Conservation (phyloP, 1,140 invertebrate genomes). For the Cotesia typhae region DNA sequence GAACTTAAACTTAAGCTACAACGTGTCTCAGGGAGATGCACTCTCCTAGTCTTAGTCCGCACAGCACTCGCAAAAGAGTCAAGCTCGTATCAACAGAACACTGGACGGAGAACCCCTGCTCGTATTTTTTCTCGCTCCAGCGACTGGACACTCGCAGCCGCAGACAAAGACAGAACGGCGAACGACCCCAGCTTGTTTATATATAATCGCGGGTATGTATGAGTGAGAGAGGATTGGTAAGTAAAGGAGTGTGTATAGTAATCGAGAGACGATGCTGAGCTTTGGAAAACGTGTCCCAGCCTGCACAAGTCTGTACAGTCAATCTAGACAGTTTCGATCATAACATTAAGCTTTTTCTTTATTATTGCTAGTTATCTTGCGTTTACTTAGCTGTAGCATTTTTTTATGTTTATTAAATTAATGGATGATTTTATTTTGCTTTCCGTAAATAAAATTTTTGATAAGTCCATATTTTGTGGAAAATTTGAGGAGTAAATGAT, state of each 20-base stretch:
- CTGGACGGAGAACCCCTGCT: conserved; percentile 17
- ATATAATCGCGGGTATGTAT: conserved; percentile 34
- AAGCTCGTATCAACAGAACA: too few relatives aligned
- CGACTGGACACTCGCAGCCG: not conserved
- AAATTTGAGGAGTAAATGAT: too few relatives aligned
- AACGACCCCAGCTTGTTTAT: conserved; percentile 34
- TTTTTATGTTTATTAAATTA: not conserved
- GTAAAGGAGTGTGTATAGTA: conserved; percentile 32
- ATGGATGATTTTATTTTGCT: too few relatives aligned
- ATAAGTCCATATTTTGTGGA: too few relatives aligned
- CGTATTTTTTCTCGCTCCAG: not conserved
- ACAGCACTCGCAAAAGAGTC: too few relatives aligned
- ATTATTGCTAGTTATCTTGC: too few relatives aligned
- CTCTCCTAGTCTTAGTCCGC: too few relatives aligned
- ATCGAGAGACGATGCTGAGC: conserved; percentile 41
- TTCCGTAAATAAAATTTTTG: too few relatives aligned
- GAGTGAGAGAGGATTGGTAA: conserved; percentile 26
- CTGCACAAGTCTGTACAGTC: conserved; percentile 60
- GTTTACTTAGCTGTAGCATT: not conserved
- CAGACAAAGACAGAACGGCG: conserved; percentile 41
- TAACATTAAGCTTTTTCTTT: conserved; percentile 48
- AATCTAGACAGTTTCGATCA: conserved; percentile 54
- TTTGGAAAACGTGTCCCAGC: conserved; percentile 60
- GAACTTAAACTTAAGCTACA: too few relatives aligned
- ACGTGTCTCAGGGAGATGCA: too few relatives aligned